These are phyloP conservation scores for Gracilinanus agilis DNA, from an alignment of 2,113 vertebrate genomes.

Conservation along the genomic window DNA sequence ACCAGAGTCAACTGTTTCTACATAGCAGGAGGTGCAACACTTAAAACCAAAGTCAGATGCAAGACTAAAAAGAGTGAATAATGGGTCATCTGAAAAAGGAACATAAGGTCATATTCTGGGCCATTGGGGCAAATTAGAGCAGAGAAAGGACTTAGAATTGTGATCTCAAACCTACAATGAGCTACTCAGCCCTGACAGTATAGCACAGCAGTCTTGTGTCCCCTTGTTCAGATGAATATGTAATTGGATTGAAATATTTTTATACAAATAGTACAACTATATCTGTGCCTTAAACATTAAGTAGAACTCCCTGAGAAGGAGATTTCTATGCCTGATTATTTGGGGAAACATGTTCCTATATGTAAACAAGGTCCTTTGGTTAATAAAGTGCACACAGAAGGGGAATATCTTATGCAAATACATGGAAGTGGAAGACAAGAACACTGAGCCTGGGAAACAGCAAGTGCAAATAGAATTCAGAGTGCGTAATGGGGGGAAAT, in stretches of 20 bases:
- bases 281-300: not conserved
- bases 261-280: not conserved
- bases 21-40: not conserved
- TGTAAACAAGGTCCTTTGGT: not conserved
- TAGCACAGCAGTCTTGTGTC: not conserved
- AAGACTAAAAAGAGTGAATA: not conserved
- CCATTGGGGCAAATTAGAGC: not conserved
- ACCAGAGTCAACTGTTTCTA: not conserved
- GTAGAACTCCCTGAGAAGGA: not conserved
- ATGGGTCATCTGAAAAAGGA: not conserved
- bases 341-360: not conserved
- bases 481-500: not conserved
- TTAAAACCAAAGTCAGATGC: not conserved
- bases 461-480: not conserved
- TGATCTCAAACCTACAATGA: not conserved
- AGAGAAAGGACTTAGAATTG: not conserved
- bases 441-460: not conserved
- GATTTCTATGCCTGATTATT: not conserved
- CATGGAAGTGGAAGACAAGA: not conserved
- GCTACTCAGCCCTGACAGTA: not conserved
- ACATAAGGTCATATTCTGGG: not conserved
- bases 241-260: not conserved
- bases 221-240: not conserved
- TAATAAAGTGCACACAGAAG: not conserved
- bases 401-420: not conserved